Percentiles rank a stretch among this genome's conserved stretches.
These are phyloP conservation scores for Anableps anableps DNA, from an alignment of 2,797 vertebrate species.

Conservation along the genomic window DNA sequence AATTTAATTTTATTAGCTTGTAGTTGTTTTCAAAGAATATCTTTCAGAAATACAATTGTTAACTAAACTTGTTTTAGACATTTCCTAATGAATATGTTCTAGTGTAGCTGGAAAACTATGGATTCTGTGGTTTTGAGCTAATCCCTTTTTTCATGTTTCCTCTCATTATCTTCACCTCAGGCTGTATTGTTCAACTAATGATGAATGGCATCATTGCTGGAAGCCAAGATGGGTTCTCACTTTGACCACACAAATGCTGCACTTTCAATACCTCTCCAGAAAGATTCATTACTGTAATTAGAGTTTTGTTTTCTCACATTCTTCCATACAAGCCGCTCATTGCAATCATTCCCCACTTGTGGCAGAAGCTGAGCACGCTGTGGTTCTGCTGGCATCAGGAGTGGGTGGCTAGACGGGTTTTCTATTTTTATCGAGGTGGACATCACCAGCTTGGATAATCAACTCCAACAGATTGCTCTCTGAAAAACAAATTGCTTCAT, in stretches of 20 bases:
- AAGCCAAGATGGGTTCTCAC: slow-evolving; percentile 70
- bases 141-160: slow-evolving; percentile 48
- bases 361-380: slow-evolving; percentile 46
- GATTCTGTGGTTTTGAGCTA: slow-evolving; percentile 28
- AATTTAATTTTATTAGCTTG: not conserved
- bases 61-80: not conserved
- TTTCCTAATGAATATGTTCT: slow-evolving; percentile 16
- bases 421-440: slow-evolving; percentile 80
- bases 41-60: not conserved
- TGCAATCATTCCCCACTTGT: slow-evolving; percentile 50
- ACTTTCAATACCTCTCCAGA: slow-evolving; percentile 75
- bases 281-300: slow-evolving; percentile 86
- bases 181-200: slow-evolving; percentile 72
- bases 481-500: slow-evolving; percentile 84
- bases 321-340: slow-evolving; percentile 56
- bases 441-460: slow-evolving; percentile 84
- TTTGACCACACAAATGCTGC: slow-evolving; percentile 74
- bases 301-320: slow-evolving; percentile 71
- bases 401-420: slow-evolving; percentile 64
- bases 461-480: slow-evolving; percentile 80
- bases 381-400: slow-evolving; percentile 43
- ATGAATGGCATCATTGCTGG: slow-evolving; percentile 66
- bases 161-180: slow-evolving; percentile 60
- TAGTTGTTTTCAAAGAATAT: not conserved
- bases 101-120: slow-evolving; percentile 9